Base-by-base conservation (phyloP, 2,888 invertebrate genomes). In the Sialis lutaria region DNA sequence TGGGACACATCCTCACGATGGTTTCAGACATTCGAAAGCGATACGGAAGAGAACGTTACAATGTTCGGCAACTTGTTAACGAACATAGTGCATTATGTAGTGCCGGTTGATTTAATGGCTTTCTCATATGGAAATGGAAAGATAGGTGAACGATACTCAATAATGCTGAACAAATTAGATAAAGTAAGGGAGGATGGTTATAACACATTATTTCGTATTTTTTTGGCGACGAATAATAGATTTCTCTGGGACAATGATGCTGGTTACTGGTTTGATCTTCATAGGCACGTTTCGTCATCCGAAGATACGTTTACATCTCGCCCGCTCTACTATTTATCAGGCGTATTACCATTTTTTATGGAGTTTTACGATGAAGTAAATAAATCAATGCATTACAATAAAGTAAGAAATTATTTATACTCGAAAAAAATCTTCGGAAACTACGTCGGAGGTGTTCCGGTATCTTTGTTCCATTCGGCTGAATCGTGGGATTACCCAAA, bases 401-500 rank as follows among this genome's bases (percentile, higher is more conserved):
- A 67, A 6, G 68, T 64, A 48, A 72, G 76, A 4, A 55, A 75
- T 1, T 60, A 69, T 6, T 78, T 78, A 55, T 61, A 81, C 42
- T 62, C 67, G 48, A 58, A 65, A 31, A 70, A 70, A 13, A 70
- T 73, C 60, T 65, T 67, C 6, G 61, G 75, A 48, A 59, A 69
- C 31, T 77, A 66, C 53, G 67, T 71, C 22, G 84, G 84, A 4
- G 84, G 85, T 5, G 69, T 82, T 31, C 85, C 85, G 0, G 64
- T 78, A 0, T 83, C 84, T 1, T 56, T 82, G 39, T 64, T 68
- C 35, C 64, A 70, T 22, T 77, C 77, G 6, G 79, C 79, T 0
- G 77, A 84, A 60, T 81, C 86, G 59, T 82, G 86, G 86, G 85
- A 86, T 60, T 79, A 75, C 56, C 84, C 88, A 0, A 89, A 89